Base-by-base conservation (phyloP, 1,140 invertebrate genomes). In the Drusus annulatus region DNA sequence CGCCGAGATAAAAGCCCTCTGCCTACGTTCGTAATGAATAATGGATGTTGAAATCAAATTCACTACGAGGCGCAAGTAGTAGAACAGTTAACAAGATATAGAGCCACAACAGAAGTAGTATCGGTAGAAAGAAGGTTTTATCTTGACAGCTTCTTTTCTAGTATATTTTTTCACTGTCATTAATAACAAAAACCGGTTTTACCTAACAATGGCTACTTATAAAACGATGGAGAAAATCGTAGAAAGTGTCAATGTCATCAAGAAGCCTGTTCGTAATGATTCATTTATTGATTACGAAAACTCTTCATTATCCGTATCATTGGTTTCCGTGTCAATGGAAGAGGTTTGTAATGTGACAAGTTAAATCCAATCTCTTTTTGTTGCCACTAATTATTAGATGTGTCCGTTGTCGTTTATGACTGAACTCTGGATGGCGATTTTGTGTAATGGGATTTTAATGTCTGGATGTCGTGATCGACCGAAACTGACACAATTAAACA, bases 371-470 rank as follows among this genome's bases (percentile, higher is more conserved):
- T 63, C 60, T 63, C 36, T 68, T 45, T 68, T 68, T 36, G 36
- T 68, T 68, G 31, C 36, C 31, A 36, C 16, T 68, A 45, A 68
- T 68, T 31, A 45, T 68, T 68, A 36, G 31, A 45, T 36, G 45
- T 19, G 28, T 16, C 60, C 23, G 19, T 63, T 23, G 63, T 68
- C 16, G 6, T 68, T 68, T 23, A 25, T 63, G 23, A 21, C 17
- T 63, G 21, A 74, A 16, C 17, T 69, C 62, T 71, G 17, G 52
- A 25, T n/a, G 21, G 25, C 23, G 19, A 31, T 56, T 19, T 13
- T 6, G 6, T 45, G 19, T 76, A 80, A 76, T 80, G 58, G 58
- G 23, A 45, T 65, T 80, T 80, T 80, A 80, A 80, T 80, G 78
- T 31, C 16, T 50, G 52, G 25, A 76, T 80, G 60, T 76, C 79